Conservation (phyloP, 2,113 vertebrate genomes). For the Anseranas semipalmata region DNA sequence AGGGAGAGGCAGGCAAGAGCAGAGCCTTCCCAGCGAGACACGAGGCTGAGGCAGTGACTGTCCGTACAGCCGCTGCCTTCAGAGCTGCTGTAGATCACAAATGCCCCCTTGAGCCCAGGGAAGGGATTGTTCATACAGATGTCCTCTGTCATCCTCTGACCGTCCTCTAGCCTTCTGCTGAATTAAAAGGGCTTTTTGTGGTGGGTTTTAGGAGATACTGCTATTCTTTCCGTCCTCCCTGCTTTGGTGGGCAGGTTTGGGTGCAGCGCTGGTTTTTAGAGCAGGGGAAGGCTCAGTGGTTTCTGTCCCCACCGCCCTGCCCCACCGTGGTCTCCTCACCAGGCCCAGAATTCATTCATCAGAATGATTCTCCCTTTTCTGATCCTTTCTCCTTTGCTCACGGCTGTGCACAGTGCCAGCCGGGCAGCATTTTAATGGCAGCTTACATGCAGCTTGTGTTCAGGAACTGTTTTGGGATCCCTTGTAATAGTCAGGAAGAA, state of each 20-base stretch:
- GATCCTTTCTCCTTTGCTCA: not conserved
- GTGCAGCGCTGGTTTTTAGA: not conserved
- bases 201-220: not conserved
- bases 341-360: no score
- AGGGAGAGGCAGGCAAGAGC: not conserved
- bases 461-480: not conserved
- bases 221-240: not conserved
- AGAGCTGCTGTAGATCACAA: not conserved
- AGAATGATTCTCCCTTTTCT: not conserved
- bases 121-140: not conserved
- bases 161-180: not conserved
- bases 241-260: fast-evolving
- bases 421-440: fast-evolving
- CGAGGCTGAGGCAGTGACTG: not conserved
- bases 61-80: not conserved
- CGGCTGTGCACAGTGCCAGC: fast-evolving
- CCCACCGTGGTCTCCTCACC: not conserved
- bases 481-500: not conserved
- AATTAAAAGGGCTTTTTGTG: fast-evolving
- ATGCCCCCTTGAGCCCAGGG: conserved; percentile 28
- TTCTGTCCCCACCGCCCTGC: not conserved
- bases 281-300: fast-evolving
- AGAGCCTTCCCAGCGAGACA: not conserved
- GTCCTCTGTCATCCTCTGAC: not conserved
- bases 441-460: not conserved